A percentile compares a stretch with the other conserved stretches of the same genome.
phyloP scores from a whole-genome alignment of 2,797 vertebrate genomes.

The Philypnodon macrostomus region DNA sequence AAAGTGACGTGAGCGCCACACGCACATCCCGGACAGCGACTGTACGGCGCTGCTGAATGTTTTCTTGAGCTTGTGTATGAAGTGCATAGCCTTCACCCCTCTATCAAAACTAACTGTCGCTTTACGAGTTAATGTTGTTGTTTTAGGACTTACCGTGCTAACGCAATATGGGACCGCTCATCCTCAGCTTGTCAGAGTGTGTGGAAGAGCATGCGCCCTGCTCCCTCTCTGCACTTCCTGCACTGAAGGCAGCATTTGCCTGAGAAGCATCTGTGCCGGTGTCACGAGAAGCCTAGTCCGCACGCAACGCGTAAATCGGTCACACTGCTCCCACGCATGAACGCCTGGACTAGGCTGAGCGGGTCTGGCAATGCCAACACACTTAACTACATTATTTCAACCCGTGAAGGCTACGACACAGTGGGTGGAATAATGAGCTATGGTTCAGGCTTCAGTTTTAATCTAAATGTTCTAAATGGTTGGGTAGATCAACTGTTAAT shows the following conservation, averaged over 20 bases:
- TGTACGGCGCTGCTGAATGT: constrained; percentile 20
- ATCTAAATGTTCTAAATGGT: no score
- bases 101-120: constrained; percentile 1
- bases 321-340: constrained; percentile 51
- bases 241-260: constrained; percentile 66
- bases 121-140: constrained; percentile 5
- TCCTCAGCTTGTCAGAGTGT: constrained; percentile 42
- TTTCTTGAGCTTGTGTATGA: background rate
- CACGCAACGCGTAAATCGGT: constrained; percentile 74
- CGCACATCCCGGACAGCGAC: constrained; percentile 52
- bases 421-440: no score
- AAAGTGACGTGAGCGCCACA: constrained; percentile 66
- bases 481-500: background rate
- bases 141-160: constrained; percentile 59
- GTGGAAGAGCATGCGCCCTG: constrained; percentile 63
- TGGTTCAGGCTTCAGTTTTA: no score
- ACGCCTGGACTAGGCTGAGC: constrained; percentile 23
- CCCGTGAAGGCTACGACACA: no score
- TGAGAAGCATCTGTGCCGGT: constrained; percentile 74
- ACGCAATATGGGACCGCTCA: constrained; percentile 44
- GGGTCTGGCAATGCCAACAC: background rate
- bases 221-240: constrained; percentile 63
- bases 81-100: background rate
- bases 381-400: no score
- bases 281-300: constrained; percentile 72